Evolutionary conservation across 1,140 invertebrate species (phyloP).

Genomic region (Choristoneura fumiferana): DNA sequence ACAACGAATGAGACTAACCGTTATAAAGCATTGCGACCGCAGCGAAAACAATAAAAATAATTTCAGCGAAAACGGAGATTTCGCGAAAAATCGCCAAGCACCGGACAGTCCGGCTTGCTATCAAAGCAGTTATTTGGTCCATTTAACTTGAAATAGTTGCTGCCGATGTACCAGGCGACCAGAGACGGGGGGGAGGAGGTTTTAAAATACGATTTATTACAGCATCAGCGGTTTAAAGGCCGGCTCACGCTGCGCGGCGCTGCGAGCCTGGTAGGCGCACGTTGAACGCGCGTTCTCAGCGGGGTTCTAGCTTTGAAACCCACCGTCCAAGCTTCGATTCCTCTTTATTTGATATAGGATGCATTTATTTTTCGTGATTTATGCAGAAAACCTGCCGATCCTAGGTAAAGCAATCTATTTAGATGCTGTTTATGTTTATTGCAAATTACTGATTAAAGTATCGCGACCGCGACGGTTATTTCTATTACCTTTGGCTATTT

Average conservation of each 20-base stretch:
- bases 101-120: slow-evolving; percentile 43
- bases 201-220: slow-evolving; percentile 60
- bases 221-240: slow-evolving; percentile 42
- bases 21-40: slow-evolving; percentile 34
- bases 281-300: slow-evolving; percentile 43
- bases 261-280: slow-evolving; percentile 52
- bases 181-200: slow-evolving; percentile 38
- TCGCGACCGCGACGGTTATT: slow-evolving; percentile 9
- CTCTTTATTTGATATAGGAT: slow-evolving; percentile 22
- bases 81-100: slow-evolving; percentile 61
- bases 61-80: slow-evolving; percentile 60
- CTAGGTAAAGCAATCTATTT: slow-evolving; percentile 15
- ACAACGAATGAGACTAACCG: slow-evolving; percentile 23
- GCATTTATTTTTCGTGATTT: slow-evolving; percentile 19
- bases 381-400: slow-evolving; percentile 14
- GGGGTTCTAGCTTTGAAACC: slow-evolving; percentile 37
- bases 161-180: slow-evolving; percentile 41
- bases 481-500: slow-evolving; percentile 1
- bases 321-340: slow-evolving; percentile 35
- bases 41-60: slow-evolving; percentile 58
- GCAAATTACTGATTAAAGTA: slow-evolving; percentile 18
- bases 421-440: slow-evolving; percentile 16
- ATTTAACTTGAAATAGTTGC: slow-evolving; percentile 66
- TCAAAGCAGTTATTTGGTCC: slow-evolving; percentile 60
- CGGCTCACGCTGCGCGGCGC: slow-evolving; percentile 37